Conservation (phyloP, 2,113 vertebrate genomes). For the Poeciliopsis turrubarensis region DNA sequence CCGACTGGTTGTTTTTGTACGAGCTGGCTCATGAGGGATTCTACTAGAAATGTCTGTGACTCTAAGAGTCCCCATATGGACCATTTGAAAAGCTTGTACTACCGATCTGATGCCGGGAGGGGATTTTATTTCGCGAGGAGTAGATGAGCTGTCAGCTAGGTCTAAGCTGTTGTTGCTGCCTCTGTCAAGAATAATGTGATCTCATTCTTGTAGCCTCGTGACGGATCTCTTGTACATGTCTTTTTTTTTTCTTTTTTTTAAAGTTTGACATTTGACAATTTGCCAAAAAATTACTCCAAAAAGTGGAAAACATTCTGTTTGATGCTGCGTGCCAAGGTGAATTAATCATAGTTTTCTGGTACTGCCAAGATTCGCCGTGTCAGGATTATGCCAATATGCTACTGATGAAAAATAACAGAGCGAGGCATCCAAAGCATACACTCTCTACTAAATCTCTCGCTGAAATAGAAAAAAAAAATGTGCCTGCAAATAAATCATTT, state of each 20-base stretch:
- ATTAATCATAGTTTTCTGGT: slow-evolving; percentile 21
- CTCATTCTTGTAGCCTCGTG: slow-evolving; percentile 20
- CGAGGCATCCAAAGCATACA: slow-evolving; percentile 15
- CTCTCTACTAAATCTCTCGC: neutral
- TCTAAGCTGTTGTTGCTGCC: slow-evolving; percentile 26
- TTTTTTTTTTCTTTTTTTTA: neutral
- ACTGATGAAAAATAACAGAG: slow-evolving; percentile 27
- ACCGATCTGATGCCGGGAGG: slow-evolving; percentile 34
- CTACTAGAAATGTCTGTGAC: slow-evolving; percentile 47
- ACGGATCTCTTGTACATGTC: slow-evolving; percentile 28
- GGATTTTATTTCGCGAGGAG: slow-evolving; percentile 30
- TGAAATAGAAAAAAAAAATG: slow-evolving; percentile 19
- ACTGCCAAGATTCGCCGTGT: slow-evolving; percentile 28
- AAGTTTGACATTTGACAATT: slow-evolving; percentile 23
- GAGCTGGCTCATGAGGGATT: slow-evolving; percentile 41
- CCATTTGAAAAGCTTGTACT: slow-evolving; percentile 39
- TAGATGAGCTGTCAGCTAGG: slow-evolving; percentile 62
- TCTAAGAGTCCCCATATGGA: slow-evolving; percentile 30
- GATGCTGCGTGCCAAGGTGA: slow-evolving; percentile 24
- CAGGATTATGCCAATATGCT: slow-evolving; percentile 26
- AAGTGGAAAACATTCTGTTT: slow-evolving; percentile 29
- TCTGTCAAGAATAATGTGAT: slow-evolving; percentile 43
- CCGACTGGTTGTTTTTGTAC: slow-evolving; percentile 33
- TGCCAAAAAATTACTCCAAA: slow-evolving; percentile 12
- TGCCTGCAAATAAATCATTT: neutral